Percentiles rank a stretch among this genome's conserved stretches.
phyloP scores from a whole-genome alignment of 2,888 invertebrate genomes.

The Chrysina gloriosa region DNA sequence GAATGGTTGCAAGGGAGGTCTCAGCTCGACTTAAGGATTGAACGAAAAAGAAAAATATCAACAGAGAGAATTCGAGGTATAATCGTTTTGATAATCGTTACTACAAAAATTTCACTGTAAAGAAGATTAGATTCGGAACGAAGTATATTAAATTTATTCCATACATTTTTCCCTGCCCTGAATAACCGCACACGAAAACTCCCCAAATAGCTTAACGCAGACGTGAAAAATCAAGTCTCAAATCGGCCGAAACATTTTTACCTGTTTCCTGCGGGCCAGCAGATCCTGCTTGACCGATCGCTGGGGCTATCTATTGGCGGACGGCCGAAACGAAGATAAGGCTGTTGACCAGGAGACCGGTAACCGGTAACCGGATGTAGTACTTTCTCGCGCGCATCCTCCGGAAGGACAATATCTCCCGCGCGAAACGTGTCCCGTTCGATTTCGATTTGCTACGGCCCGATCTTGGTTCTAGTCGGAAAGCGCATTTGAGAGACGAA shows the following conservation, averaged over 20 bases:
- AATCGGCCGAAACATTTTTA: neutral
- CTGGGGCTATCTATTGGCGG: constrained; percentile 57
- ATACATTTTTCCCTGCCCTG: too few relatives aligned
- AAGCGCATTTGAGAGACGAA: too few relatives aligned
- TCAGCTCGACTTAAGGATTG: too few relatives aligned
- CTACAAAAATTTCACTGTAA: too few relatives aligned
- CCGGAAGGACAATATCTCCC: constrained; percentile 48
- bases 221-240: neutral
- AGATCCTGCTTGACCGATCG: constrained; percentile 45
- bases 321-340: constrained; percentile 55
- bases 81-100: too few relatives aligned
- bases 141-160: too few relatives aligned
- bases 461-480: neutral
- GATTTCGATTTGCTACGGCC: constrained; percentile 15
- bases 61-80: too few relatives aligned
- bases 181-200: too few relatives aligned
- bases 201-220: too few relatives aligned
- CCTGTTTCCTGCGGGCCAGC: neutral
- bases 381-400: constrained; percentile 56
- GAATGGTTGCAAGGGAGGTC: too few relatives aligned
- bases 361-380: constrained; percentile 57
- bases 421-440: neutral
- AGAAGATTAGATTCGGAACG: too few relatives aligned
- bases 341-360: constrained; percentile 48
- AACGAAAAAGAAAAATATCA: too few relatives aligned